Conservation (phyloP, 2,888 invertebrate genomes). For the Troides aeacus region DNA sequence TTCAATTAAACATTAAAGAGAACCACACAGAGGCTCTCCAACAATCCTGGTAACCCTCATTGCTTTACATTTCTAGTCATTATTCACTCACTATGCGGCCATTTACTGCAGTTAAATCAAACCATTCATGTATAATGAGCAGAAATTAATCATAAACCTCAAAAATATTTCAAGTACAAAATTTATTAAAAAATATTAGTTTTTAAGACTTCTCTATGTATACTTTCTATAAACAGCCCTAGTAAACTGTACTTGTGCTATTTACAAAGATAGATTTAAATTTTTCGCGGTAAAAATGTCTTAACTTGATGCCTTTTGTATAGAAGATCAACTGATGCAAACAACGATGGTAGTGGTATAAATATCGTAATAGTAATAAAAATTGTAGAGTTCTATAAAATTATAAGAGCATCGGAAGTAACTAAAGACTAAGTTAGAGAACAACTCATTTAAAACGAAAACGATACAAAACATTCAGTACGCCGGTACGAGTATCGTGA, state of each 20-base stretch:
- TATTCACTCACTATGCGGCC: conserved; percentile 14
- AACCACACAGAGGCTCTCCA: conserved; percentile 38
- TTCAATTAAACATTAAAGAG: conserved; percentile 62
- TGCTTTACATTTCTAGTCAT: conserved; percentile 22
- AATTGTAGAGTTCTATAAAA: not conserved
- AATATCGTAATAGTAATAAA: too few relatives aligned
- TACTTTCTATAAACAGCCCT: too few relatives aligned
- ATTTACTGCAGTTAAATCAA: not conserved
- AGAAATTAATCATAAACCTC: not conserved
- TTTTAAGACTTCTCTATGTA: too few relatives aligned
- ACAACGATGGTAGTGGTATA: too few relatives aligned
- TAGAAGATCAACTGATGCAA: too few relatives aligned
- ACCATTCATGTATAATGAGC: not conserved
- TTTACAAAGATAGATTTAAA: too few relatives aligned
- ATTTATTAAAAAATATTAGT: not conserved
- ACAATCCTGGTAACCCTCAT: conserved; percentile 38
- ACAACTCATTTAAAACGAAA: conserved; percentile 12
- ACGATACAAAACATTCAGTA: conserved; percentile 16
- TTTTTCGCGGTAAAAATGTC: too few relatives aligned
- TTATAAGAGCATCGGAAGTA: conserved; percentile 2
- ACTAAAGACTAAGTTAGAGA: conserved; percentile 1
- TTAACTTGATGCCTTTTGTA: too few relatives aligned
- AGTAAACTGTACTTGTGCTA: too few relatives aligned
- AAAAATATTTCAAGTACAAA: not conserved
- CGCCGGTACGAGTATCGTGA: conserved; percentile 4